These are phyloP conservation scores for Fringilla coelebs DNA, from an alignment of 2,797 vertebrate genomes.

Conservation along the genomic window DNA sequence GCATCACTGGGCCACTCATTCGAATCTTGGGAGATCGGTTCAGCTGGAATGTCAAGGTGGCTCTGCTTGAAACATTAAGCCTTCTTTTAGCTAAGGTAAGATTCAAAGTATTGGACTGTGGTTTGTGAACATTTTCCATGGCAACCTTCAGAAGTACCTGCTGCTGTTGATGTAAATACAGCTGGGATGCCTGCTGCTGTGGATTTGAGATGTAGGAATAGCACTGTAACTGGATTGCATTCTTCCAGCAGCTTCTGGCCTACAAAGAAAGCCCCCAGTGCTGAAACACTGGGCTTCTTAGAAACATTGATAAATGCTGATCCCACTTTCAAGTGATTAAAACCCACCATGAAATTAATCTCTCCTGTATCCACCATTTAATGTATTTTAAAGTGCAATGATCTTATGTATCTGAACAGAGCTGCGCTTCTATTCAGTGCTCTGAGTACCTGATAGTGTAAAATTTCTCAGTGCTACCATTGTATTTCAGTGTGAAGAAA, in stretches of 20 bases:
- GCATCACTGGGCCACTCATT: slow-evolving; percentile 97
- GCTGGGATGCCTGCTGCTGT: not conserved
- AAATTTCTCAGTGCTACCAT: not conserved
- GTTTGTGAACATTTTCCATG: not conserved
- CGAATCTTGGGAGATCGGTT: slow-evolving; percentile 98
- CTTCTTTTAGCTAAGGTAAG: slow-evolving; percentile 92
- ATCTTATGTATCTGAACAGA: not conserved
- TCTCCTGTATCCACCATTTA: not conserved
- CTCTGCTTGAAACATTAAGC: slow-evolving; percentile 93
- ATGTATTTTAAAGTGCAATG: not conserved
- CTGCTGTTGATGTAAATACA: not conserved
- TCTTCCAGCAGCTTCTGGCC: not conserved
- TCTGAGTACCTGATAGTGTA: not conserved
- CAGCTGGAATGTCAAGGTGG: slow-evolving; percentile 93
- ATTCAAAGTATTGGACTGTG: not conserved
- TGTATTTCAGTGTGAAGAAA: not conserved
- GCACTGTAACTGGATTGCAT: not conserved
- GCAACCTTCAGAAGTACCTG: not conserved
- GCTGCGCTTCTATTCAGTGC: not conserved
- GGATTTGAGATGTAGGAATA: not conserved
- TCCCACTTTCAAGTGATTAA: not conserved
- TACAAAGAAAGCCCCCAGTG: not conserved
- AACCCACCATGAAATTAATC: not conserved
- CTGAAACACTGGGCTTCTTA: not conserved
- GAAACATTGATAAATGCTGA: not conserved